These are phyloP conservation scores for Antechinus stuartii DNA, from an alignment of 2,113 vertebrate genomes.

Conservation along the genomic window DNA sequence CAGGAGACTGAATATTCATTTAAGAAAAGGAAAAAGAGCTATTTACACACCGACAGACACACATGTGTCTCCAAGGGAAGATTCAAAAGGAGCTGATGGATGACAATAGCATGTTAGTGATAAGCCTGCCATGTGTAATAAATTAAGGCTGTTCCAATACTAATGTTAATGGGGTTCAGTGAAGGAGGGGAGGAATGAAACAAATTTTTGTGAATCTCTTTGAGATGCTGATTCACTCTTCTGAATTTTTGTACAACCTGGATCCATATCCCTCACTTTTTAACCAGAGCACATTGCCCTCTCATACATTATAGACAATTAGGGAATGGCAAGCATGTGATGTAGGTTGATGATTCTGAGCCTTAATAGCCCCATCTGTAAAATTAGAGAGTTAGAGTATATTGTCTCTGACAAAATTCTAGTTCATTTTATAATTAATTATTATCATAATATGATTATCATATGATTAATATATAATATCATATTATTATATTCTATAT, in stretches of 20 bases:
- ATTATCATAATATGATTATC: too few species aligned
- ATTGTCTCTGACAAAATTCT: neutral
- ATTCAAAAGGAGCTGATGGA: neutral
- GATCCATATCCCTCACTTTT: neutral
- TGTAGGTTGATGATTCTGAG: neutral
- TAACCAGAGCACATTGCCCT: neutral
- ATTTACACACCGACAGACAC: neutral
- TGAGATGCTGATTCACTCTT: neutral
- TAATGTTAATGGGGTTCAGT: neutral
- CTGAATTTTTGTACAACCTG: neutral
- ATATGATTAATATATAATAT: too few species aligned
- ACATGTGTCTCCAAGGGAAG: neutral
- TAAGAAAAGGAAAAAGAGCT: neutral
- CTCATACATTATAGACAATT: neutral
- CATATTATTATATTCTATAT: too few species aligned
- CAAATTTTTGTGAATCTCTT: neutral
- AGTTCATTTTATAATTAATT: neutral
- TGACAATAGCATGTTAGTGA: neutral
- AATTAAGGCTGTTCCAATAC: neutral
- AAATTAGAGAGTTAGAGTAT: neutral
- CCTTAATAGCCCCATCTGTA: neutral
- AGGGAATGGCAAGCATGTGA: neutral
- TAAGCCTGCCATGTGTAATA: neutral
- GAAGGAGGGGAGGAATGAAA: neutral
- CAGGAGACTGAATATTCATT: conserved; percentile 8